Evolutionary conservation across 2,888 invertebrate genomes (phyloP).

Genomic region (Hirtodrosophila histrioides): DNA sequence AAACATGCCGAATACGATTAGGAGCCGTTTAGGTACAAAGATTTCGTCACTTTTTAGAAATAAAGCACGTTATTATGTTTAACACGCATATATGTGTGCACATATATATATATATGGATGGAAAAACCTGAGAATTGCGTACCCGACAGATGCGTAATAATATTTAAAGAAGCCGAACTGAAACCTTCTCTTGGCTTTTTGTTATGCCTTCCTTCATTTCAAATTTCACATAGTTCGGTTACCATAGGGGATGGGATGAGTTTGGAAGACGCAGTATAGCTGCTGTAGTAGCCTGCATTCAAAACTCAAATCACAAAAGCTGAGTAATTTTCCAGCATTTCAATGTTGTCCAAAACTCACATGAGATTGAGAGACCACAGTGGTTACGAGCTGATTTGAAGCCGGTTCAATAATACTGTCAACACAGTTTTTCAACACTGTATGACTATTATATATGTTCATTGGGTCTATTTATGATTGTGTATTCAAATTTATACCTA

Average conservation of each 20-base stretch:
- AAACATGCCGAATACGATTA: slow-evolving; percentile 65
- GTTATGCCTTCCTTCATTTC: slow-evolving; percentile 17
- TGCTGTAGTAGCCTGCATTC: slow-evolving; percentile 40
- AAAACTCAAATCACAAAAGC: slow-evolving; percentile 53
- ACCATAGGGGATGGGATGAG: slow-evolving; percentile 10
- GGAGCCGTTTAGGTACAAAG: slow-evolving; percentile 40
- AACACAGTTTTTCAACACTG: background rate
- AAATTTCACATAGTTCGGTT: slow-evolving; percentile 12
- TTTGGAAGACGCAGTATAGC: slow-evolving; percentile 18
- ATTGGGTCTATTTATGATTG: slow-evolving; percentile 1
- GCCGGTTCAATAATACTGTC: slow-evolving; percentile 34
- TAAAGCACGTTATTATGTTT: slow-evolving; percentile 8
- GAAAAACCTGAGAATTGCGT: slow-evolving; percentile 8
- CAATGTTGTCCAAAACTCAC: slow-evolving; percentile 52
- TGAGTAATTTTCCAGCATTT: slow-evolving; percentile 63
- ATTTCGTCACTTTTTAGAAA: slow-evolving; percentile 48
- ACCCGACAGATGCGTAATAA: slow-evolving; percentile 34
- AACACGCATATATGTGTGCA: slow-evolving; percentile 10
- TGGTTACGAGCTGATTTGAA: slow-evolving; percentile 25
- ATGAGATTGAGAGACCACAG: slow-evolving; percentile 45
- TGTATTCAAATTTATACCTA: slow-evolving; percentile 4
- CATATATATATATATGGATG: background rate
- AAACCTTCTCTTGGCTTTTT: slow-evolving; percentile 18
- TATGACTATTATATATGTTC: slow-evolving; percentile 1
- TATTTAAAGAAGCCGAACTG: slow-evolving; percentile 41